Percentiles rank a stretch among this genome's conserved stretches.
These are phyloP conservation scores for Drosophila athabasca DNA, from an alignment of 1,140 invertebrate genomes.

Conservation along the genomic window DNA sequence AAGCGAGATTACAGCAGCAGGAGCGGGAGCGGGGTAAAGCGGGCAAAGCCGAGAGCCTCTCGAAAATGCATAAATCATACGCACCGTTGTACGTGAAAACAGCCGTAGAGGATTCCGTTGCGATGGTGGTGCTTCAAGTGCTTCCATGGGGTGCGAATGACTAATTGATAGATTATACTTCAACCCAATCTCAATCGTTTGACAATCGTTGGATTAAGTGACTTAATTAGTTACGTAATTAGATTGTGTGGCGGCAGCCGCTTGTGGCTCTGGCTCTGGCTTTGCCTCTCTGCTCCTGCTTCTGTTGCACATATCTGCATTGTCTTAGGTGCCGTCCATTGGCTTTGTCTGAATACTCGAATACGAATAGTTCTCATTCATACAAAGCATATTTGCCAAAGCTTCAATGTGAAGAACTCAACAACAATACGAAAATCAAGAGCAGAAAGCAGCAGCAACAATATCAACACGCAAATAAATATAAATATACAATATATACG, in stretches of 20 bases:
- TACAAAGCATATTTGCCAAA: constrained; percentile 59
- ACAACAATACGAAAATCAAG: constrained; percentile 19
- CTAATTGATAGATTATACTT: constrained; percentile 40
- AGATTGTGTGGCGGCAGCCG: constrained; percentile 20
- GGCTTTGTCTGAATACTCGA: constrained; percentile 73
- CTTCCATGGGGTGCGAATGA: constrained; percentile 29
- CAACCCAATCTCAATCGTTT: constrained; percentile 20
- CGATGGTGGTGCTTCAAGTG: constrained; percentile 4
- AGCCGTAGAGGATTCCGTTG: constrained; percentile 3
- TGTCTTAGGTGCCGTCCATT: constrained; percentile 81
- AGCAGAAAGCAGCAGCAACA: constrained; percentile 4
- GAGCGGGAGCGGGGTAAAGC: not conserved
- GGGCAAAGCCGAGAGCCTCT: constrained; percentile 19
- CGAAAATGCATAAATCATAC: constrained; percentile 67
- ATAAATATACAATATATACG: constrained; percentile 15
- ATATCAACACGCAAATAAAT: not conserved
- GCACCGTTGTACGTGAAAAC: constrained; percentile 54
- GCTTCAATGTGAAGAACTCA: constrained; percentile 47
- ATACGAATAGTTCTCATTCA: constrained; percentile 44
- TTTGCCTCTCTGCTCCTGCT: constrained; percentile 27
- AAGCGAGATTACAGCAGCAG: constrained; percentile 45
- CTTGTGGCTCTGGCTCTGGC: not conserved
- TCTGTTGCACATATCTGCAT: constrained; percentile 38
- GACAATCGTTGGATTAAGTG: constrained; percentile 27
- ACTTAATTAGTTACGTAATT: constrained; percentile 39